A percentile compares a stretch with the other conserved stretches of the same genome.
Evolutionary conservation across 2,888 invertebrate genomes (phyloP).

Genomic region (Euphydryas editha): DNA sequence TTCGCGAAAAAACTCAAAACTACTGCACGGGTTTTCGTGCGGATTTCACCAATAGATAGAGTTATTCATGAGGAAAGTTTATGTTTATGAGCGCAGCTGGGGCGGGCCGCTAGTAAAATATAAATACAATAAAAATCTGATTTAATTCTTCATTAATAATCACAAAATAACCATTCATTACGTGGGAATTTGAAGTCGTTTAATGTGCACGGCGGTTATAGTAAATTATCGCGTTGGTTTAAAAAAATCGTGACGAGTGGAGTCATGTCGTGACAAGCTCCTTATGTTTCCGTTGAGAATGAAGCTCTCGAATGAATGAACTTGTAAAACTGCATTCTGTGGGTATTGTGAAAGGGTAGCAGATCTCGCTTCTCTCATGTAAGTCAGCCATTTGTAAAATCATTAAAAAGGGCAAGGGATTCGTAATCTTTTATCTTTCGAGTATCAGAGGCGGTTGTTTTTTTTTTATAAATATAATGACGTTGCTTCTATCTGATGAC

Average conservation of each 20-base stretch:
- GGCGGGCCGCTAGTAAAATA: no score
- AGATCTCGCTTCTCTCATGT: not conserved
- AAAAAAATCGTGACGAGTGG: conserved; percentile 6
- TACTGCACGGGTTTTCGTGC: no score
- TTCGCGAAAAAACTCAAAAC: no score
- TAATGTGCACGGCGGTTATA: not conserved
- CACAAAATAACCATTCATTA: not conserved
- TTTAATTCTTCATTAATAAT: not conserved
- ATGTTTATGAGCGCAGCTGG: no score
- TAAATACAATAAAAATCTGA: not conserved
- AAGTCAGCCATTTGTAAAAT: not conserved
- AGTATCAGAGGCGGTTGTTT: not conserved
- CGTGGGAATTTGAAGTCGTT: not conserved
- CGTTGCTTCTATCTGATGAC: not conserved
- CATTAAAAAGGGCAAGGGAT: not conserved
- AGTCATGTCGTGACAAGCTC: conserved; percentile 1
- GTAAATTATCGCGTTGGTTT: conserved; percentile 3
- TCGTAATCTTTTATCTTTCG: not conserved
- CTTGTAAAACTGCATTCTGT: conserved; percentile 26
- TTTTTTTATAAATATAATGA: not conserved
- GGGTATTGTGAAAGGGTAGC: conserved; percentile 1
- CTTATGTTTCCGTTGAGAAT: conserved; percentile 4
- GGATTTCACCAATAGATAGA: no score
- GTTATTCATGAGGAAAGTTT: no score
- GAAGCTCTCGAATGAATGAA: conserved; percentile 24